These are phyloP conservation scores for Scaptomyza graminum DNA, from an alignment of 1,140 invertebrate genomes.

Conservation along the genomic window DNA sequence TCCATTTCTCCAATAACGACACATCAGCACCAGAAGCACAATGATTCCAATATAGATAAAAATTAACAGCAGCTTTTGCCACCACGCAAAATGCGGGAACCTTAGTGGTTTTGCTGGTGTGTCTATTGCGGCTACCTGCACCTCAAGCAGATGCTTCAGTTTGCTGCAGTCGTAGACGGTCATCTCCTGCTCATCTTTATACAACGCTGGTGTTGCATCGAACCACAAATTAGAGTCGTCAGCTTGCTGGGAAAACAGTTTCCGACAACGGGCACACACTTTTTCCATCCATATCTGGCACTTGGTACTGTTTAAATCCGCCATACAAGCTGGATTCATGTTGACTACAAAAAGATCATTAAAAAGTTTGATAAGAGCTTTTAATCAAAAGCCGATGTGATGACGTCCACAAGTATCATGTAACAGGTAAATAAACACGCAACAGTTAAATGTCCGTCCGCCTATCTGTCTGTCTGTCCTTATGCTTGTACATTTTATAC, in stretches of 20 bases:
- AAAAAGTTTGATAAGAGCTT: background rate
- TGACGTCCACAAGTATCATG: too few relatives aligned
- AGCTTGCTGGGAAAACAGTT: constrained; percentile 18
- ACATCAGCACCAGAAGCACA: background rate
- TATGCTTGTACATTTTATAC: too few relatives aligned
- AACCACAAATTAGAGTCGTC: constrained; percentile 32
- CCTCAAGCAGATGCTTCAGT: constrained; percentile 42
- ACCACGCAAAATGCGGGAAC: background rate
- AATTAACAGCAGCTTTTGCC: constrained; percentile 15
- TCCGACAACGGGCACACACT: constrained; percentile 41
- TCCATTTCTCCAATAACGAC: background rate
- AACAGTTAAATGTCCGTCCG: too few relatives aligned
- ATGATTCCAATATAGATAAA: constrained; percentile 7
- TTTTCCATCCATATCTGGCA: constrained; percentile 61
- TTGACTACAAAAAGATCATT: constrained; percentile 3
- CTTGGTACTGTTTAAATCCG: constrained; percentile 37
- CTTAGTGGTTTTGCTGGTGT: too few relatives aligned
- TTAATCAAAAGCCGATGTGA: constrained; percentile 1
- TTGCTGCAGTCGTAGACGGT: constrained; percentile 54
- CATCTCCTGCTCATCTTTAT: constrained; percentile 52
- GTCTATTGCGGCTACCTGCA: background rate
- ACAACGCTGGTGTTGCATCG: constrained; percentile 31
- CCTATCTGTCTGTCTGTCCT: too few relatives aligned
- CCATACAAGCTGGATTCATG: constrained; percentile 62
- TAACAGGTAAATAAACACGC: too few relatives aligned